Evolutionary conservation across 2,113 vertebrate genomes (phyloP), one percentile per base, ranked within the genome.

Genomic region (Dascyllus trimaculatus): DNA sequence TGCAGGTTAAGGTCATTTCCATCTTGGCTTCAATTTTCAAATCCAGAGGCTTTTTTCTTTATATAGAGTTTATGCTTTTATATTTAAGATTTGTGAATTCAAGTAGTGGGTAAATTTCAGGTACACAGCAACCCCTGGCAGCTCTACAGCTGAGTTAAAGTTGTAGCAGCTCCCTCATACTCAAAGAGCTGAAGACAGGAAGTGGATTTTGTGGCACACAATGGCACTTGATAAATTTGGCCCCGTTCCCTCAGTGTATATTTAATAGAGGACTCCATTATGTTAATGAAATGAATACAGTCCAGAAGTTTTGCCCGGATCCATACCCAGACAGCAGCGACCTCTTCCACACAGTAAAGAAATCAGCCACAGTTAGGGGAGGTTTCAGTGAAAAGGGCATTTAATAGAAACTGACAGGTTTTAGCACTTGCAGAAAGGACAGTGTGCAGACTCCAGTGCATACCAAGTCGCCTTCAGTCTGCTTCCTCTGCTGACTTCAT

Each of bases 361-460:
- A 87, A 82, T 75, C 62, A 81, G 75, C 54, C 57, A 48, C 15
- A 32, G 74, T 79, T 46, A 73, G 53, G 5, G 35, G 22, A 59
- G 59, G n/a, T 43, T 80, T 88, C 68, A 64, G 35, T 59, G 75
- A 60, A 78, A 26, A 64, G 60, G 72, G 78, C 65, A 57, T 80
- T 73, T 85, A 85, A 92, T 88, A 77, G 64, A 80, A 35, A 68
- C 73, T 88, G 91, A 81, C 91, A 89, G 63, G 51, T 75, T 87
- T 85, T 75, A 74, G 75, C 80, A 70, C 77, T 85, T 59, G 57
- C 65, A 84, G 71, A 67, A n/a, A 80, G 76, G 84, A 88, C 71
- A 70, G 63, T 40, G 69, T 73, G 72, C 51, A 62, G 62, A 80
- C 78, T 78, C 67, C 38, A 73, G 5, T 77, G 78, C 89, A 90